Evolutionary conservation across 2,888 invertebrate genomes (phyloP), one percentile per base, ranked within the genome.

Genomic region (Tachystola acroxantha): DNA sequence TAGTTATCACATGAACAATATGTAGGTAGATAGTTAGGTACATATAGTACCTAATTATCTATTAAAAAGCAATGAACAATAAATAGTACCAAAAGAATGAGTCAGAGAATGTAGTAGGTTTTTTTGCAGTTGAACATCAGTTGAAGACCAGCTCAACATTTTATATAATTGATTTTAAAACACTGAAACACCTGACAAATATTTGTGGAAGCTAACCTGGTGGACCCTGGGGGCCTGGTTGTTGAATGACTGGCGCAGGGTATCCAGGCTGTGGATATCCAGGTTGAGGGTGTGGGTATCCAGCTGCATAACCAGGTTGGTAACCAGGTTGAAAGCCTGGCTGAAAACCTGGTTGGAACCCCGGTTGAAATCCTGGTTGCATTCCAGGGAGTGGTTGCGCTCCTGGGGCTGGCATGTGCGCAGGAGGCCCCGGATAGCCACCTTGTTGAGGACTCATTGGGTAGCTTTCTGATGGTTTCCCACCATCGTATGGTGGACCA

Each of bases 311-410:
- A 0, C 65, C 72, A 54, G 60, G 60, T 14, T 57, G 45, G 31
- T 49, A 65, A 0, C 71, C 77, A 58, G 66, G 86, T 36, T 53
- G 49, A 11, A 37, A 43, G 0, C 50, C 53, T 12, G 53, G 44
- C 14, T 53, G 54, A 10, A 40, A 39, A 7, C 54, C 57, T 16
- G 51, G 47, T 63, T 57, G 79, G 31, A 65, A 69, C 0, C 78
- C n/a, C n/a, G n/a, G n/a, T n/a, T n/a, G n/a, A n/a, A n/a, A n/a
- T 77, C 80, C 80, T n/a, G 64, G 54, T 29, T 82, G 82, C 71
- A 78, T 72, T 25, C 79, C 82, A 10, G 80, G 77, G 28, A 75
- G 34, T 3, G 77, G 76, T 33, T 78, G 81, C 13, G 73, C 67
- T 12, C 28, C 33, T 2, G 36, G 42, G 9, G 24, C 22, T 1